Conservation (phyloP, 2,113 vertebrate genomes). For the Mastomys natalensis region DNA sequence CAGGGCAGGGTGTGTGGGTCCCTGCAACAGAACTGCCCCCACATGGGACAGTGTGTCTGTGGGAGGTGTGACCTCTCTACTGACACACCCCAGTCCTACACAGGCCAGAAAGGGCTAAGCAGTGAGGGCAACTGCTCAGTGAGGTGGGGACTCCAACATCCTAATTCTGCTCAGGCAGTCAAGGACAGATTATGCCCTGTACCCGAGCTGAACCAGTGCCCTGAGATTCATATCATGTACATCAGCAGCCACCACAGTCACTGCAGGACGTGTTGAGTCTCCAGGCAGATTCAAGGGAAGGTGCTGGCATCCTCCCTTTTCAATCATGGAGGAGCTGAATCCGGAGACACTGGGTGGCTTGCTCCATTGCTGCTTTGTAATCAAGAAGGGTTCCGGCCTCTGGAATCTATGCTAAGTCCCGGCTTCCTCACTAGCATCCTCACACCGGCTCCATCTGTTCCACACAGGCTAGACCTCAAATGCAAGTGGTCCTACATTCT, state of each 20-base stretch:
- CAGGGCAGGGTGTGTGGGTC: not conserved
- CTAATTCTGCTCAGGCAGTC: not conserved
- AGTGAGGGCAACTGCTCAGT: not conserved
- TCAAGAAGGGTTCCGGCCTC: not conserved
- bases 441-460: fast-evolving
- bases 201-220: fast-evolving
- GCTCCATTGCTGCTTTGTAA: not conserved
- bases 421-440: not conserved
- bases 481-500: not conserved
- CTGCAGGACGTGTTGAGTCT: fast-evolving
- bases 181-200: fast-evolving
- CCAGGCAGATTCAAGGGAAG: not conserved
- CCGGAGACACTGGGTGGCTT: not conserved
- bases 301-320: not conserved
- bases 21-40: fast-evolving
- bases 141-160: not conserved
- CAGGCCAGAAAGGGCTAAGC: not conserved
- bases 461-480: not conserved
- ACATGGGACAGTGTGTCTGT: not conserved
- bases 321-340: not conserved
- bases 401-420: not conserved
- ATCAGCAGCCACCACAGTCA: not conserved
- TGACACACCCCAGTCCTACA: fast-evolving
- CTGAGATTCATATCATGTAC: not conserved
- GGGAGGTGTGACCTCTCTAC: not conserved